Evolutionary conservation across 2,888 invertebrate species (phyloP).

Genomic region (Meteorus cinctellus): DNA sequence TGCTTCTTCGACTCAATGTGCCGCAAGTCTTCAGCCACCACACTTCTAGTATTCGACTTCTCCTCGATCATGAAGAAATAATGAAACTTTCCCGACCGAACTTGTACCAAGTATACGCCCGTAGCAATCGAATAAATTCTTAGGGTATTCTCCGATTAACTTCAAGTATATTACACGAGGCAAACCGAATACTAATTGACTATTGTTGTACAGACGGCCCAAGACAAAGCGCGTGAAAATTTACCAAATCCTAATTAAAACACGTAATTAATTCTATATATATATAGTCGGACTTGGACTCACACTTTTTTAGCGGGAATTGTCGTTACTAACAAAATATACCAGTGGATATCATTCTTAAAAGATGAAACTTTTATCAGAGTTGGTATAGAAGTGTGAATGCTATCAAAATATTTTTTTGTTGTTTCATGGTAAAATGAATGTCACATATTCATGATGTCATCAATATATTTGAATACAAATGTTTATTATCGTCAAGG

Average conservation of each 20-base stretch:
- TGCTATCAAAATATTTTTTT: too few relatives aligned
- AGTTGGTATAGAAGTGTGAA: too few relatives aligned
- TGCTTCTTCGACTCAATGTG: slow-evolving; percentile 2
- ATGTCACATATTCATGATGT: too few relatives aligned
- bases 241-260: neutral
- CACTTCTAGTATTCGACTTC: neutral
- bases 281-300: too few relatives aligned
- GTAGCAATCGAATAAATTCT: neutral
- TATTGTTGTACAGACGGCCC: neutral
- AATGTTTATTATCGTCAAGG: too few relatives aligned
- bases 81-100: neutral
- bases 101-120: neutral
- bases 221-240: neutral
- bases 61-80: slow-evolving; percentile 15
- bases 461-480: too few relatives aligned
- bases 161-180: neutral
- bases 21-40: slow-evolving; percentile 10
- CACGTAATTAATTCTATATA: too few relatives aligned
- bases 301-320: too few relatives aligned
- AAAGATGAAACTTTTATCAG: too few relatives aligned
- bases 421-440: too few relatives aligned
- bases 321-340: too few relatives aligned
- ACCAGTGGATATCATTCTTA: too few relatives aligned
- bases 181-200: neutral
- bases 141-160: neutral